Conservation (phyloP, 2,797 vertebrate genomes). For the Leuciscus waleckii region DNA sequence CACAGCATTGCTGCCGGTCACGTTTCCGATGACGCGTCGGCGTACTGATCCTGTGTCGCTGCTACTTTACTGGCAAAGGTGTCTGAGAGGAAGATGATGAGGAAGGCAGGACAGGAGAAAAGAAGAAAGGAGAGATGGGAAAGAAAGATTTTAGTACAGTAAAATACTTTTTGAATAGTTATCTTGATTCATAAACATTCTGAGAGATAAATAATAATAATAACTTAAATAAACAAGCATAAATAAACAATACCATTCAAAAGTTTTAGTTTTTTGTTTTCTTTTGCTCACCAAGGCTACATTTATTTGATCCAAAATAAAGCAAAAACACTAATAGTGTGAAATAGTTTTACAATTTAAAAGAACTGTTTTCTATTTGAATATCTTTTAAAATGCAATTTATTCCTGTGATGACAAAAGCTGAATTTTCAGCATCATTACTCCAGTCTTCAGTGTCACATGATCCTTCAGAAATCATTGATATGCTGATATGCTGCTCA, state of each 20-base stretch:
- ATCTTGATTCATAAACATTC: background rate
- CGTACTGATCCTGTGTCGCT: constrained; percentile 97
- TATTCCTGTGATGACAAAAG: background rate
- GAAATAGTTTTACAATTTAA: background rate
- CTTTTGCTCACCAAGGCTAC: background rate
- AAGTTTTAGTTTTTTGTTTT: background rate
- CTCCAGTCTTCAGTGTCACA: no score
- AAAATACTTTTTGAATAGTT: background rate
- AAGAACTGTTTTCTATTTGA: background rate
- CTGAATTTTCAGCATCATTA: no score
- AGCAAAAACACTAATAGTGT: background rate
- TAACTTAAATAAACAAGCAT: background rate
- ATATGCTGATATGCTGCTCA: no score
- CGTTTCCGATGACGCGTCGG: constrained; percentile 97
- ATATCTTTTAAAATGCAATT: background rate
- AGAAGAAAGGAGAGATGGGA: background rate
- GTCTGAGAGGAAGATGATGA: constrained; percentile 74
- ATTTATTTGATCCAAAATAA: background rate
- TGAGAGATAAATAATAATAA: background rate
- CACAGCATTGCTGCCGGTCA: constrained; percentile 97
- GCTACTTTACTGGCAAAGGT: constrained; percentile 99
- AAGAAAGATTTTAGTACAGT: background rate
- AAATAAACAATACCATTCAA: background rate
- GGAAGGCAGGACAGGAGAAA: constrained; percentile 12
- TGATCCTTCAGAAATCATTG: no score